Evolutionary conservation across 2,113 vertebrate species (phyloP), one percentile per base, ranked within the genome.

Genomic region (Uropsilus gracilis): DNA sequence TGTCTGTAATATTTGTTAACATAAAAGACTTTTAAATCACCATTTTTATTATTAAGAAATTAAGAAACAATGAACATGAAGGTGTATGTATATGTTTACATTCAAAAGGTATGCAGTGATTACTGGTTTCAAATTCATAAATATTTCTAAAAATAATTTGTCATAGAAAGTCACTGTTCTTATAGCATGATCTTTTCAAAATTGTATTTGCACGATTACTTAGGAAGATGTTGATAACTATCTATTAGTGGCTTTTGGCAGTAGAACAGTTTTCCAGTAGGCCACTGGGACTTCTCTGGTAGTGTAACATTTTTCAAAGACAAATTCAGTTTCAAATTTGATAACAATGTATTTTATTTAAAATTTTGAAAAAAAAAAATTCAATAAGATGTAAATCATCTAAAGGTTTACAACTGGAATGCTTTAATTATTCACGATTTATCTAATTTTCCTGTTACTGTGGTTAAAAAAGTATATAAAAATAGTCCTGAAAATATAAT

Each of bases 21-120:
- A 82, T 57, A 69, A 92, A 89, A 64, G 78, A 4, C 42, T 50
- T 37, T 46, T 83, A 61, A 73, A 83, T 88, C 34, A 86, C 24
- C 26, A 71, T 71, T 87, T 17, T 73, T 80, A 37, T 78, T 80
- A 91, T 77, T 81, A 84, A 57, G 6, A 71, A 87, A 87, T 69
- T 16, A 68, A 85, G 37, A 91, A 55, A 22, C 20, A 46, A 83
- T 48, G 14, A 69, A 95, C 83, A 66, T 93, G 12, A 83, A 53
- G 48, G 13, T 4, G 30, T 5, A 83, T 39, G 37, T 34, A 68
- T 48, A 72, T 10, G 84, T 83, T 64, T 6, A 64, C 13, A 34
- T 57, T 83, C 9, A 8, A 84, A 76, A 75, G 50, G 9, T 20
- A 5, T 77, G 1, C 16, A 71, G 13, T 82, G 78, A 57, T 37